phyloP scores from a whole-genome alignment of 2,113 vertebrate species.

The Uria aalge region DNA sequence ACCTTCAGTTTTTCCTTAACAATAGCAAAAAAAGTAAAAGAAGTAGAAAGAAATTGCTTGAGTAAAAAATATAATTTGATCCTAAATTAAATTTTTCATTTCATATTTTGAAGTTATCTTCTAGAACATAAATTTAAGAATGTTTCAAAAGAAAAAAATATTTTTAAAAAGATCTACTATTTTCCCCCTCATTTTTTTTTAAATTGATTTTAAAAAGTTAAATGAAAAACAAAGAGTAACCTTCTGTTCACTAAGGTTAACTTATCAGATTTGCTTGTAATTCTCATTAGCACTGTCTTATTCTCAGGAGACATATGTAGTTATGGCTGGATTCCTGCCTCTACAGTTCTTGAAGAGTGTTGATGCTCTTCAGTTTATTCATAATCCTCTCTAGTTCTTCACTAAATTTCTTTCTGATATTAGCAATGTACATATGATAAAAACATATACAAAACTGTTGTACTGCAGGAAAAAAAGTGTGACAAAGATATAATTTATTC shows the following conservation, averaged over 20 bases:
- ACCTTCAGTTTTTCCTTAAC: rapidly evolving
- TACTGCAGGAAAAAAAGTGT: background rate
- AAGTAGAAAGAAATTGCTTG: background rate
- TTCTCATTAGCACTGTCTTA: background rate
- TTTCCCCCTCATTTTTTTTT: background rate
- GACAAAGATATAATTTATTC: background rate
- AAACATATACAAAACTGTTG: background rate
- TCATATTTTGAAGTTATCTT: background rate
- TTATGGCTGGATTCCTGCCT: background rate
- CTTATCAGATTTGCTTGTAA: background rate
- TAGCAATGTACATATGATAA: background rate
- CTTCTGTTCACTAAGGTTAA: background rate
- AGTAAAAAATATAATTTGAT: background rate
- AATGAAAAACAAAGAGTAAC: background rate
- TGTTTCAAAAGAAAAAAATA: background rate
- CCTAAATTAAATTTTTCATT: background rate
- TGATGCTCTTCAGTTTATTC: background rate
- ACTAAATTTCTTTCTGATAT: background rate
- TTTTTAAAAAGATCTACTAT: rapidly evolving
- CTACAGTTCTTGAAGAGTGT: background rate
- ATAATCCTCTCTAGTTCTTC: background rate
- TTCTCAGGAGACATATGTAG: background rate
- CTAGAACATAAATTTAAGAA: background rate
- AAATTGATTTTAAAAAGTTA: background rate
- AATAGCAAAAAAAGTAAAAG: background rate